Conservation (phyloP, 2,797 vertebrate species). For the Anguilla megastoma region DNA sequence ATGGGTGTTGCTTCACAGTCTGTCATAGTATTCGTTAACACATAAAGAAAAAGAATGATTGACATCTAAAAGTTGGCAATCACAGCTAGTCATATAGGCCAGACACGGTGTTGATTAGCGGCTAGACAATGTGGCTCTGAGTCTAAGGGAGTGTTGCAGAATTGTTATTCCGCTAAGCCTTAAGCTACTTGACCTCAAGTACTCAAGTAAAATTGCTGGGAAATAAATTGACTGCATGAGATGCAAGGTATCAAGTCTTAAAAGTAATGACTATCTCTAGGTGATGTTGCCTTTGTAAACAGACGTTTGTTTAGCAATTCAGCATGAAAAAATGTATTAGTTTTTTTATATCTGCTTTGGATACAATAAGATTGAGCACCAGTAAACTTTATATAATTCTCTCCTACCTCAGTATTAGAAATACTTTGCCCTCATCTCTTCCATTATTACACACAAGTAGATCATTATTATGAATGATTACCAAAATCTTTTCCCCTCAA, state of each 20-base stretch:
- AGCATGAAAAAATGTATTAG: not conserved
- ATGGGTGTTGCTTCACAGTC: not conserved
- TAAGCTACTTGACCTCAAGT: not conserved
- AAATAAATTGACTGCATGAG: not conserved
- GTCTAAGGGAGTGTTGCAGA: not conserved
- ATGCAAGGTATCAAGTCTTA: not conserved
- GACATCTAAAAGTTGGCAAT: not conserved
- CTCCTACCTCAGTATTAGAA: not conserved
- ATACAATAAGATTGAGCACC: not conserved
- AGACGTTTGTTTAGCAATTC: not conserved
- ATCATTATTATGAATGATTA: not conserved
- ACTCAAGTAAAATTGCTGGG: not conserved
- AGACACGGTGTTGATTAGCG: not conserved
- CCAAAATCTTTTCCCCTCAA: not conserved
- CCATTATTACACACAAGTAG: not conserved
- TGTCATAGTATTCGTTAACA: slow-evolving; percentile 5
- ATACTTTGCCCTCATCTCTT: not conserved
- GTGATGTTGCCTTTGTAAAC: not conserved
- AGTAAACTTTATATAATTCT: not conserved
- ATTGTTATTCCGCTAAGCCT: not conserved
- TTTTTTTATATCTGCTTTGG: not conserved
- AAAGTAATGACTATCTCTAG: not conserved
- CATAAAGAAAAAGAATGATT: not conserved
- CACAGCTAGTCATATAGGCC: not conserved
- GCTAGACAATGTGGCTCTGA: slow-evolving; percentile 1